Conservation (phyloP, 2,888 invertebrate genomes). For the Leucania comma region DNA sequence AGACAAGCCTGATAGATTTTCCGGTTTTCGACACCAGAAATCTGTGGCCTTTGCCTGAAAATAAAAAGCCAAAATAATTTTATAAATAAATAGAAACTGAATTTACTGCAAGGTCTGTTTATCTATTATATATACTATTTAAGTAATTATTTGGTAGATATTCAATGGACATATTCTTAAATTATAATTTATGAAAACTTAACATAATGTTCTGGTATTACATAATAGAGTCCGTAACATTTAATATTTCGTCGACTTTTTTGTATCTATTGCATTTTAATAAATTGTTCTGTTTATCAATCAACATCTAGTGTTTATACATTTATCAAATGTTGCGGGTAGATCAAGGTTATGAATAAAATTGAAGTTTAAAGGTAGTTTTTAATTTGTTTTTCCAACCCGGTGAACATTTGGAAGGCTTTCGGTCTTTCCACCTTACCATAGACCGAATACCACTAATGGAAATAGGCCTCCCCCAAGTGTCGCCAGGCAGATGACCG, state of each 20-base stretch:
- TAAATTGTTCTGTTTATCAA: background rate
- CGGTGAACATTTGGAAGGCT: background rate
- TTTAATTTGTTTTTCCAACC: background rate
- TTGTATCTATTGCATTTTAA: background rate
- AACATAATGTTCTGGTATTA: background rate
- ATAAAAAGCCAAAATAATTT: constrained; percentile 17
- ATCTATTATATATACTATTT: background rate
- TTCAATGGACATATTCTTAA: background rate
- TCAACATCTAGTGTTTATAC: background rate
- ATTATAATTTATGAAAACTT: background rate
- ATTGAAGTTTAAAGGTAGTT: background rate
- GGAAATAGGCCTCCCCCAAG: no score
- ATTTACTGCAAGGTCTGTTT: background rate
- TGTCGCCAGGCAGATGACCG: no score
- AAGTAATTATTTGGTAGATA: background rate
- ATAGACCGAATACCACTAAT: background rate
- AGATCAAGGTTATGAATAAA: background rate
- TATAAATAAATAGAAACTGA: background rate
- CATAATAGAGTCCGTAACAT: background rate
- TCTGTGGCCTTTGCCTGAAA: constrained; percentile 91
- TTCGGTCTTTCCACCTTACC: background rate
- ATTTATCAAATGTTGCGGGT: background rate
- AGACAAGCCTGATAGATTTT: constrained; percentile 88
- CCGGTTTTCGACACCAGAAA: constrained; percentile 93
- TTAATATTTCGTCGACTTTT: background rate